Conservation (phyloP, 2,888 invertebrate genomes). For the Aspidiotus rigidus region DNA sequence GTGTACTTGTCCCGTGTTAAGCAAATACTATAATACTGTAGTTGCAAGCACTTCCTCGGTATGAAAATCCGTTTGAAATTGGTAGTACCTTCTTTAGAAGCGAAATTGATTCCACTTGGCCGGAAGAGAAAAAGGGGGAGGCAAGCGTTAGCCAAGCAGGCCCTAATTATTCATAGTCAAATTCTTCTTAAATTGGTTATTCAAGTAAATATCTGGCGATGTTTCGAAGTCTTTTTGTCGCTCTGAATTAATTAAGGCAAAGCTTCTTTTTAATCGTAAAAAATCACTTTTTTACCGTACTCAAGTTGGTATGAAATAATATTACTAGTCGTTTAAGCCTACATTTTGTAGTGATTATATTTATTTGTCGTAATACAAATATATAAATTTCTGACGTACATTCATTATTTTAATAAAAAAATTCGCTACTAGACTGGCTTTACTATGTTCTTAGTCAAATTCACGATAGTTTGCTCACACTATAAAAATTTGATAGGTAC, state of each 20-base stretch:
- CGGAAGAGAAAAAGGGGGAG: background rate
- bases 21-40: background rate
- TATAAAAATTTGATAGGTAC: no score
- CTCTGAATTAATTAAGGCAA: background rate
- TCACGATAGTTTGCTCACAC: no score
- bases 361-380: background rate
- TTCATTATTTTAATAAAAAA: no score
- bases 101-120: slow-evolving; percentile 1
- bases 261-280: background rate
- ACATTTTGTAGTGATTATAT: background rate
- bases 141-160: background rate
- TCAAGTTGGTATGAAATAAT: background rate
- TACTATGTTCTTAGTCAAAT: no score
- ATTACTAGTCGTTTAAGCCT: background rate
- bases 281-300: background rate
- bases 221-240: background rate
- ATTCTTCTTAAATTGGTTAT: background rate
- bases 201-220: background rate
- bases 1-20: background rate
- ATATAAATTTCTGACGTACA: background rate
- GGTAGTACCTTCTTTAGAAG: background rate
- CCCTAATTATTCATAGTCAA: background rate
- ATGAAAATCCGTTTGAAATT: background rate
- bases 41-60: background rate
- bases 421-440: no score